phyloP scores from a whole-genome alignment of 2,797 vertebrate species.

The Mus minutoides region DNA sequence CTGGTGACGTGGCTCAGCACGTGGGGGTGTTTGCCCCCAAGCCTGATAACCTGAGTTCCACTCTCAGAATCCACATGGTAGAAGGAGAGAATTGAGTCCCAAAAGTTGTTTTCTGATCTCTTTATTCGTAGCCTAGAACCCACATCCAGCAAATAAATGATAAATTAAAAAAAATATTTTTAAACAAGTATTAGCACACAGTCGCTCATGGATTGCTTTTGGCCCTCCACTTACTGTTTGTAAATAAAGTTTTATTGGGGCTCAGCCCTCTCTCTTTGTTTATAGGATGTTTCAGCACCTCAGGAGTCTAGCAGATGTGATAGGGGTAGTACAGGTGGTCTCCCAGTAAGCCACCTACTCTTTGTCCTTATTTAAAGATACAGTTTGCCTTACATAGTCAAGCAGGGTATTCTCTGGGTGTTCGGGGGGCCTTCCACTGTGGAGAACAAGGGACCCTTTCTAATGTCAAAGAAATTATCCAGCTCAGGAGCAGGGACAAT shows the following conservation, averaged over 20 bases:
- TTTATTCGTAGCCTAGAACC: not conserved
- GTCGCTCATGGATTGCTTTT: rapidly evolving
- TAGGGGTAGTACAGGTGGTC: not conserved
- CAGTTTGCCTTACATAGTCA: not conserved
- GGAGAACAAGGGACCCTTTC: not conserved
- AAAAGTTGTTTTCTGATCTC: not conserved
- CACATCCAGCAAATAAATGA: not conserved
- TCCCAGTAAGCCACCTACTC: not conserved
- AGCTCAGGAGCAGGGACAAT: not conserved
- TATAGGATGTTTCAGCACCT: not conserved
- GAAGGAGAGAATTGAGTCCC: not conserved
- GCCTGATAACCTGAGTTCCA: not conserved
- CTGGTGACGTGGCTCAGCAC: not conserved
- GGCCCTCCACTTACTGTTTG: not conserved
- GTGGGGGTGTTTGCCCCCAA: not conserved
- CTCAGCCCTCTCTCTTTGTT: not conserved
- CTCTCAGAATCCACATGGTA: not conserved
- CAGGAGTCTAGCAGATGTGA: not conserved
- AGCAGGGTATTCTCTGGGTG: not conserved
- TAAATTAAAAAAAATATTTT: not conserved
- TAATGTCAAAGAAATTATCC: not conserved
- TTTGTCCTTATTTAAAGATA: not conserved
- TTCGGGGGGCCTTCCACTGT: not conserved
- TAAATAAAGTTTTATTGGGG: constrained; percentile 77
- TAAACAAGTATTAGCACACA: not conserved